Base-by-base conservation (phyloP, 2,888 invertebrate genomes). In the Eutolmus rufibarbis region DNA sequence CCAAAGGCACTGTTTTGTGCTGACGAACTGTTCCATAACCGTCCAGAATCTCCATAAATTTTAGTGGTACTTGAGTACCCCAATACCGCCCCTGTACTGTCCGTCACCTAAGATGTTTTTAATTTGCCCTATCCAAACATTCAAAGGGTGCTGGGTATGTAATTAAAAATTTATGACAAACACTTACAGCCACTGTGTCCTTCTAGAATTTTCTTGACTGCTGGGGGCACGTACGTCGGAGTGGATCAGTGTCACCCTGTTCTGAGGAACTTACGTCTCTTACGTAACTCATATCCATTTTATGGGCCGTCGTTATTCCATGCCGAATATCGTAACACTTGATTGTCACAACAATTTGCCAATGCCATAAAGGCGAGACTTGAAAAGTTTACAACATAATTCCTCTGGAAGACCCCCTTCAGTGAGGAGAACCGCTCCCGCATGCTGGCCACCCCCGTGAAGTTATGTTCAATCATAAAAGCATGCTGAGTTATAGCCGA, bases 331-430 rank as follows among this genome's bases (percentile, higher is more conserved):
- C 79, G 79, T 79, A 79, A 79, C 79, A 79, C 79, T 79, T 79
- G 79, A 79, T 79, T 79, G 79, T 79, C 79, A 79, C 79, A 79
- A 79, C 79, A 79, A 79, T 79, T 79, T 79, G 79, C 79, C 79
- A 40, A 79, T 79, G 79, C 79, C 79, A 79, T 79, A 79, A 79
- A 79, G 51, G 31, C 79, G 79, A 79, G 66, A 79, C 79, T 51
- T 79, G 79, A 79, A 79, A 79, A 79, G 40, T 79, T 79, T 79
- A 79, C 79, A 79, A 79, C 79, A 79, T 79, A 79, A 79, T 79
- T 79, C 51, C 79, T 66, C 28, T 19, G 28, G 8, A 23, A 66
- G 23, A 23, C 23, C 14, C 28, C 66, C 66, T 28, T 4, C 28
- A 28, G 9, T 12, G 19, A 23, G 23, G 23, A 23, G 66, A 56